Base-by-base conservation (phyloP, 2,113 vertebrate genomes). In the Dicerorhinus sumatrensis region DNA sequence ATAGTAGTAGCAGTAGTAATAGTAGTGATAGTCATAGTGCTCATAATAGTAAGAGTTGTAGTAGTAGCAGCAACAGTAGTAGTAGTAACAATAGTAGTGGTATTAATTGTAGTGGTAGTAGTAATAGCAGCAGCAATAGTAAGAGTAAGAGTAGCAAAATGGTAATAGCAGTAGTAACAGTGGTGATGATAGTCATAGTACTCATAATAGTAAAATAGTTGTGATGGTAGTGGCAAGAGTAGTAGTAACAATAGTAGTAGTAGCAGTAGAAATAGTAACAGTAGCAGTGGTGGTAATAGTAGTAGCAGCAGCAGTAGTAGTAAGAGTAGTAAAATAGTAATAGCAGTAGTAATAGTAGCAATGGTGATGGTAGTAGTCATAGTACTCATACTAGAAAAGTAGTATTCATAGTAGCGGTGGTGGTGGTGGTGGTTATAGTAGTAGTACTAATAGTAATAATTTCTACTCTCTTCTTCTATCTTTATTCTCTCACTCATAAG, bases 41-140 rank as follows among this genome's bases (percentile, higher is more conserved):
- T 67, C 8, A 1, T 2, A 31, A 76, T 2, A 65, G n/a, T 14
- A 54, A 54, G 54, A 56, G 48, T 13, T 23, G 73, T 51, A 48
- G 29, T 23, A 65, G 18, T 1, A 58, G 29, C 4, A 86, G 7
- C 6, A 11, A 3, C 6, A 46, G 60, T 13, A 46, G 18, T n/a
- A 14, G 25, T 1, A 67, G 20, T 1, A 36, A 9, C 17, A 36
- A 13, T 6, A 54, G 6, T 58, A n/a, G 27, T 39, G 42, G 11
- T 7, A 14, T 11, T 1, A 18, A 1, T 18, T 58, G 13, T 9
- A 91, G 13, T 31, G 5, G 27, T 54, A 1, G 0, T 21, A 29
- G 3, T 36, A 31, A 10, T 14, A 8, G 13, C 1, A 91, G 13
- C 18, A 33, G 14, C 17, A 18, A 3, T 17, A 56, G 7, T 8